These are phyloP conservation scores for Oreochromis mossambicus DNA, from an alignment of 2,797 vertebrate species.

Conservation along the genomic window DNA sequence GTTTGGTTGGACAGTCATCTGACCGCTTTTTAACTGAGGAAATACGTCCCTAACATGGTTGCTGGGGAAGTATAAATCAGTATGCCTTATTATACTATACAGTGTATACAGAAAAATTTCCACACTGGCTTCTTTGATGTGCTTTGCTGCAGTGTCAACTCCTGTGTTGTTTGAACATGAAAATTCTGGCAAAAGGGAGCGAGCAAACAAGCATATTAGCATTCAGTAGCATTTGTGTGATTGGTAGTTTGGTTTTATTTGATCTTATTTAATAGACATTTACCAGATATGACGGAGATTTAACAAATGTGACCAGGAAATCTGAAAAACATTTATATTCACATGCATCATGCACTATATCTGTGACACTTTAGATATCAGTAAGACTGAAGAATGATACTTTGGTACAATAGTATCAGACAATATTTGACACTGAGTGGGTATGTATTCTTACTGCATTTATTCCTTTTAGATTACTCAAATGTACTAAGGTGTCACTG, in stretches of 20 bases:
- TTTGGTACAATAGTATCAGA: neutral
- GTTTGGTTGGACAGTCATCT: neutral
- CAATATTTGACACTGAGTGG: neutral
- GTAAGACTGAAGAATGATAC: neutral
- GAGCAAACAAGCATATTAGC: neutral
- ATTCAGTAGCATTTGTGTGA: neutral
- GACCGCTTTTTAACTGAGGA: neutral
- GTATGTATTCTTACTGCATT: neutral
- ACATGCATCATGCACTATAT: neutral
- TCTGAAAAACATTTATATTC: neutral
- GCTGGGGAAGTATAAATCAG: neutral
- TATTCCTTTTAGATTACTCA: neutral
- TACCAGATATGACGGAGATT: neutral
- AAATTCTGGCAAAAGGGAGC: neutral
- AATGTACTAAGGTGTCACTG: neutral
- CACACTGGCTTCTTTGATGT: neutral
- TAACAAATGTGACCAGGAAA: neutral
- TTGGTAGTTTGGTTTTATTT: neutral
- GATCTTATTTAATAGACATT: neutral
- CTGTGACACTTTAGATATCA: neutral
- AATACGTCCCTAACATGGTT: neutral
- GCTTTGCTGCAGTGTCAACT: neutral
- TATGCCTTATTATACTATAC: neutral
- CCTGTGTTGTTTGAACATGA: neutral
- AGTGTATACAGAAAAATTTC: neutral